Conservation (phyloP, 2,888 invertebrate species). For the Onchidella celtica region DNA sequence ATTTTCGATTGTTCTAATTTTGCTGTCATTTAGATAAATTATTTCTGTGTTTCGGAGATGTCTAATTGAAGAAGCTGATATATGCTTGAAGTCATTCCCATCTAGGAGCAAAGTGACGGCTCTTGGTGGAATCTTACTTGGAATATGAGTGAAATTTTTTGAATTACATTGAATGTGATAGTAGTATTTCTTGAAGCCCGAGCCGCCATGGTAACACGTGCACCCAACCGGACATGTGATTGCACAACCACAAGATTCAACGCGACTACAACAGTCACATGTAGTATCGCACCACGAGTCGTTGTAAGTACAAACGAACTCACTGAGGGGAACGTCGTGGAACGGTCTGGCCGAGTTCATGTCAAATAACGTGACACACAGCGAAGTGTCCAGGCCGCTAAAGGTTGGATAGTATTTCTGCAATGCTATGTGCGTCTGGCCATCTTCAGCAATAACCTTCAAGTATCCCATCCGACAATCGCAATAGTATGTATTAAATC, state of each 20-base stretch:
- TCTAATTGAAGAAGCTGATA: conserved; percentile 25
- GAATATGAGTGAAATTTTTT: conserved; percentile 54
- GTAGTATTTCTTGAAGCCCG: conserved; percentile 19
- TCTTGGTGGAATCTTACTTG: conserved; percentile 57
- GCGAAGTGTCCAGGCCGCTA: not conserved
- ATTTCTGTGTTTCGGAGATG: conserved; percentile 29
- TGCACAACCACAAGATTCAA: conserved; percentile 37
- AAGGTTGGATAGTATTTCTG: conserved; percentile 24
- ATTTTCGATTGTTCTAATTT: conserved; percentile 40
- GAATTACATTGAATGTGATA: conserved; percentile 56
- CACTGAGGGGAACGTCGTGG: conserved; percentile 41
- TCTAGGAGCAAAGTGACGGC: conserved; percentile 62
- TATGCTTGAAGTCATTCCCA: conserved; percentile 58
- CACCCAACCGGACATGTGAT: conserved; percentile 49
- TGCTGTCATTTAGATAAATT: conserved; percentile 60
- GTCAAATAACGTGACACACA: conserved; percentile 6
- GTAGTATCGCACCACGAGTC: conserved; percentile 24
- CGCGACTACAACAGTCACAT: conserved; percentile 44
- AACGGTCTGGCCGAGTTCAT: not conserved
- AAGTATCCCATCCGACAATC: conserved; percentile 52
- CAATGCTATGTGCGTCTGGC: not conserved
- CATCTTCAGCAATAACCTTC: conserved; percentile 41
- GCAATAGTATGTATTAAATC: conserved; percentile 41
- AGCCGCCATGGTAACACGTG: conserved; percentile 46
- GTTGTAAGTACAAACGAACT: conserved; percentile 47